phyloP scores from a whole-genome alignment of 2,113 vertebrate genomes.

The Forbesichthys papilliferus region DNA sequence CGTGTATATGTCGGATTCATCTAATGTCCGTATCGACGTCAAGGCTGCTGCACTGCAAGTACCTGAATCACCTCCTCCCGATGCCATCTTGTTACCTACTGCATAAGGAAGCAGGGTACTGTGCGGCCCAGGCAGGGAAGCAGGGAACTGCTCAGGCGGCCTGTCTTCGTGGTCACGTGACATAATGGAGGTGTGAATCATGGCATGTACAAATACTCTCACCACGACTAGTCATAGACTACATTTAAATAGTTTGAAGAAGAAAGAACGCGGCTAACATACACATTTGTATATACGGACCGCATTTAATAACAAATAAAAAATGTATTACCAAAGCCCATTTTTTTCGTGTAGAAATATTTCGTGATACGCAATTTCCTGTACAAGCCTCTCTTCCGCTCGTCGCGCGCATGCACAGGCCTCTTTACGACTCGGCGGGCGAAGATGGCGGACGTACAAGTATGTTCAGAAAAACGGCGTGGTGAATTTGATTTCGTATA shows the following conservation, averaged over 20 bases:
- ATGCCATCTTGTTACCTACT: constrained; percentile 71
- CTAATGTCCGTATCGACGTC: background rate
- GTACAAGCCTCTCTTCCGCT: constrained; percentile 36
- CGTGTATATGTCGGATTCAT: background rate
- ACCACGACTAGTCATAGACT: too few relatives aligned
- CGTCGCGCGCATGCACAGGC: constrained; percentile 41
- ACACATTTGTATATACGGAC: too few relatives aligned
- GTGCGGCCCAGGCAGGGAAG: too few relatives aligned
- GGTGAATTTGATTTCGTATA: constrained; percentile 29
- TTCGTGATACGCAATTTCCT: constrained; percentile 66
- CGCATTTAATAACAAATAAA: background rate
- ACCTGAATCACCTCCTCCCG: constrained; percentile 70
- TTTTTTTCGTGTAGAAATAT: background rate
- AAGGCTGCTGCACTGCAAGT: background rate
- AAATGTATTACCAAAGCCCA: background rate
- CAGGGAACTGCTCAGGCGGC: background rate
- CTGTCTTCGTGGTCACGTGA: constrained; percentile 59
- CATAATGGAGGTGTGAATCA: background rate
- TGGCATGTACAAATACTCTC: too few relatives aligned
- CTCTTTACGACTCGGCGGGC: constrained; percentile 80
- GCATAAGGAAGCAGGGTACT: background rate
- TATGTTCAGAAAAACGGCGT: constrained; percentile 63
- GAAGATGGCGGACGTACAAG: constrained; percentile 90
- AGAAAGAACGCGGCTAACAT: too few relatives aligned
- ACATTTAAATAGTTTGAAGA: too few relatives aligned